Percentiles rank a stretch among this genome's conserved stretches.
These are phyloP conservation scores for Gastrophryne carolinensis DNA, from an alignment of 2,797 vertebrate genomes.

Conservation along the genomic window DNA sequence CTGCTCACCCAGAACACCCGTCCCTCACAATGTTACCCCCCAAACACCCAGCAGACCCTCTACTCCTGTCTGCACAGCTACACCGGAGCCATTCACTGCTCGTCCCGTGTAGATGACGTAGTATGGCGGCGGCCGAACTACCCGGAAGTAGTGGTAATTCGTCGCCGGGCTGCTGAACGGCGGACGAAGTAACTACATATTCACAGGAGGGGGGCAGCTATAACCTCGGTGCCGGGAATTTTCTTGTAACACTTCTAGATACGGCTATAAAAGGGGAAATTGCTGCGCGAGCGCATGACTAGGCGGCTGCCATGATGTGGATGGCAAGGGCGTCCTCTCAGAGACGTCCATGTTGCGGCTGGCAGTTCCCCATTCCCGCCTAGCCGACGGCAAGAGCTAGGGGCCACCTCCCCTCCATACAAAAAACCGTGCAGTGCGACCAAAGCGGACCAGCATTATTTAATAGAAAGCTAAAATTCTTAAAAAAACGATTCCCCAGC, in stretches of 20 bases:
- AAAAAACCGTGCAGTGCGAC: background rate
- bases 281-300: background rate
- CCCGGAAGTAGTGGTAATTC: background rate
- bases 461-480: too few relatives aligned
- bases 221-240: too few relatives aligned
- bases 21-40: background rate
- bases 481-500: too few relatives aligned
- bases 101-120: conserved; percentile 1
- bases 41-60: too few relatives aligned
- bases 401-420: background rate
- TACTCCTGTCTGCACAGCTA: background rate
- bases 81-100: background rate
- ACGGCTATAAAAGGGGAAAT: background rate
- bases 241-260: too few relatives aligned
- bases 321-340: background rate
- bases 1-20: background rate
- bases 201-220: too few relatives aligned
- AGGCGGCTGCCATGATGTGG: background rate
- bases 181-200: too few relatives aligned
- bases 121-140: background rate
- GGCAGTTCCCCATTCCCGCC: background rate
- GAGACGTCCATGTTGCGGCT: background rate
- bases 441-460: too few relatives aligned
- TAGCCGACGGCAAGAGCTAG: background rate
- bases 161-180: background rate